These are phyloP conservation scores for Synanthedon andrenaeformis DNA, from an alignment of 2,888 invertebrate genomes.

Conservation along the genomic window DNA sequence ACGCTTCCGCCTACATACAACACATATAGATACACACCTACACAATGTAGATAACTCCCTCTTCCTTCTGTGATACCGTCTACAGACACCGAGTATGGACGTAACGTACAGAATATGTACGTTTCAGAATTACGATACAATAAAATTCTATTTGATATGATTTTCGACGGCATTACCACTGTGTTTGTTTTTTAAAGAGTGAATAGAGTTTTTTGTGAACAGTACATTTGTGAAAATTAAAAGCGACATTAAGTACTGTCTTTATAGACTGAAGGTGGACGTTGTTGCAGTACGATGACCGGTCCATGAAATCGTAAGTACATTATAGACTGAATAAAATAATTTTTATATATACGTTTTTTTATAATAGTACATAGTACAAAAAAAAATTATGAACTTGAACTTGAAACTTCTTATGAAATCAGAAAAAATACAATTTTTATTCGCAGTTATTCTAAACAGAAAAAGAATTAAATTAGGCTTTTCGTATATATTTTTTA, in stretches of 20 bases:
- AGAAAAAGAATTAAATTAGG: no score
- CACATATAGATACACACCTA: conserved; percentile 9
- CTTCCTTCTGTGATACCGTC: conserved; percentile 13
- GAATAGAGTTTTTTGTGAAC: conserved; percentile 1
- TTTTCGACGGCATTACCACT: conserved; percentile 3
- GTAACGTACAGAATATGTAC: conserved; percentile 7
- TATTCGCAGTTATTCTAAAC: no score
- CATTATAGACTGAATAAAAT: not conserved
- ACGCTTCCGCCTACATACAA: conserved; percentile 18
- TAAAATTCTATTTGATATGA: conserved; percentile 2
- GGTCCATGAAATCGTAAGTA: not conserved
- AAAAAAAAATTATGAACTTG: no score
- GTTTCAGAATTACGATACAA: conserved; percentile 1
- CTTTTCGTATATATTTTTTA: no score
- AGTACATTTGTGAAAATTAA: conserved; percentile 3
- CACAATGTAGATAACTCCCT: no score
- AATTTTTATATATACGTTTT: no score
- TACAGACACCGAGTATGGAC: conserved; percentile 15
- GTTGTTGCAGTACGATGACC: not conserved
- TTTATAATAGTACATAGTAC: no score
- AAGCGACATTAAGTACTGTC: not conserved
- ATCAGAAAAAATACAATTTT: no score
- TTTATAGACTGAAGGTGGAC: not conserved
- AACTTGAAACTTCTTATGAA: no score
- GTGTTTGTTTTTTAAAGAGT: not conserved